A percentile compares a stretch with the other conserved stretches of the same genome.
Evolutionary conservation across 2,888 invertebrate species (phyloP).

Genomic region (Chalcosyrphus nemorum): DNA sequence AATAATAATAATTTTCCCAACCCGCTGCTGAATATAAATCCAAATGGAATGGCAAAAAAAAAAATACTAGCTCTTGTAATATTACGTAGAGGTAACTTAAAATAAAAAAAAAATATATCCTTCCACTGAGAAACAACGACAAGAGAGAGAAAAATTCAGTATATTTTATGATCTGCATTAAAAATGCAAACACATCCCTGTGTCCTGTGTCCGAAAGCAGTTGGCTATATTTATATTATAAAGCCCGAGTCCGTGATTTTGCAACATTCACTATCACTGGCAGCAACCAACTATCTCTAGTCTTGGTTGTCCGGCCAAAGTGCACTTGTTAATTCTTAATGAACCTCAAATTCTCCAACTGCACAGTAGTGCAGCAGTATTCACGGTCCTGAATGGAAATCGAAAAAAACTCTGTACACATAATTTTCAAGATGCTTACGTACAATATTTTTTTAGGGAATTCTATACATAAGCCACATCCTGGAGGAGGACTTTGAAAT

Average conservation of each 20-base stretch:
- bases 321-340: conserved; percentile 70
- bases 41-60: conserved; percentile 36
- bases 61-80: conserved; percentile 37
- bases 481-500: conserved; percentile 9
- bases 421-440: conserved; percentile 55
- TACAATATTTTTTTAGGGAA: conserved; percentile 47
- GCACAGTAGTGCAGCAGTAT: not conserved
- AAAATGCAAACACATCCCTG: conserved; percentile 66
- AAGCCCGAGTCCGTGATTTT: conserved; percentile 75
- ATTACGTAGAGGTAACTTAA: conserved; percentile 18
- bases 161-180: conserved; percentile 64
- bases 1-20: conserved; percentile 50
- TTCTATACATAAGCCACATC: conserved; percentile 39
- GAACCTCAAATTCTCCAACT: conserved; percentile 61
- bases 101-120: not conserved
- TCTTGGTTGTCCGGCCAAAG: conserved; percentile 60
- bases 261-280: conserved; percentile 14
- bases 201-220: conserved; percentile 56
- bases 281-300: conserved; percentile 10
- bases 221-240: conserved; percentile 8
- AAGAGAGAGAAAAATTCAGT: conserved; percentile 17
- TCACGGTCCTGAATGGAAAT: conserved; percentile 28
- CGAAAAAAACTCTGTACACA: not conserved
- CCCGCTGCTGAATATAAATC: conserved; percentile 49
- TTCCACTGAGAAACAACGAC: conserved; percentile 11